A percentile compares a stretch with the other conserved stretches of the same genome.
phyloP scores from a whole-genome alignment of 2,888 invertebrate species.

The Epinotia nisella region DNA sequence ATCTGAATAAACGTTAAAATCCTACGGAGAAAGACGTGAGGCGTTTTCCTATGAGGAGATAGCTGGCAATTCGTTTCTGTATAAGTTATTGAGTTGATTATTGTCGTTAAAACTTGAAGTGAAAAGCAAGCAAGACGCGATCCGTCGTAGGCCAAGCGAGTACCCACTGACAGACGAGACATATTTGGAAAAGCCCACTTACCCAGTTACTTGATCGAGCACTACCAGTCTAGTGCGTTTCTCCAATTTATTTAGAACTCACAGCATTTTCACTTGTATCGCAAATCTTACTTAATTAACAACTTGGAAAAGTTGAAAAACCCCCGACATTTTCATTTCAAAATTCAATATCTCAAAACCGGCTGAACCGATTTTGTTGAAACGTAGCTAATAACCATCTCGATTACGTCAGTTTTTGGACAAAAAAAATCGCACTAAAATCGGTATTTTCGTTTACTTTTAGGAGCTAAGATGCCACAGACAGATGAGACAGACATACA shows the following conservation, averaged over 20 bases:
- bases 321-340: no score
- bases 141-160: not conserved
- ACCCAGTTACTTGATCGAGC: constrained; percentile 34
- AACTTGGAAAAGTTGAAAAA: no score
- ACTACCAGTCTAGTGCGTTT: constrained; percentile 25
- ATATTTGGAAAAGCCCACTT: constrained; percentile 37
- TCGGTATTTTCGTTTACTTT: no score
- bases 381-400: no score
- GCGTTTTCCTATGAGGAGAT: not conserved
- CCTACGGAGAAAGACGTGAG: no score
- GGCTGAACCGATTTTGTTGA: no score
- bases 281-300: not conserved
- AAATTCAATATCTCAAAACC: no score
- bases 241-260: constrained; percentile 15
- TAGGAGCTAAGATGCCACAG: no score
- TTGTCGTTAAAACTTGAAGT: constrained; percentile 7
- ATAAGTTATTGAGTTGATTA: not conserved
- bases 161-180: constrained; percentile 1
- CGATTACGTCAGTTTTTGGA: no score
- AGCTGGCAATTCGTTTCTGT: not conserved
- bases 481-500: no score
- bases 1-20: no score
- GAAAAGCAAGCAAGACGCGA: constrained; percentile 21
- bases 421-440: no score
- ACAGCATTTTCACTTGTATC: not conserved